A percentile compares a stretch with the other conserved stretches of the same genome.
Evolutionary conservation across 2,888 invertebrate genomes (phyloP).

Genomic region (Dinocampus coccinellae): DNA sequence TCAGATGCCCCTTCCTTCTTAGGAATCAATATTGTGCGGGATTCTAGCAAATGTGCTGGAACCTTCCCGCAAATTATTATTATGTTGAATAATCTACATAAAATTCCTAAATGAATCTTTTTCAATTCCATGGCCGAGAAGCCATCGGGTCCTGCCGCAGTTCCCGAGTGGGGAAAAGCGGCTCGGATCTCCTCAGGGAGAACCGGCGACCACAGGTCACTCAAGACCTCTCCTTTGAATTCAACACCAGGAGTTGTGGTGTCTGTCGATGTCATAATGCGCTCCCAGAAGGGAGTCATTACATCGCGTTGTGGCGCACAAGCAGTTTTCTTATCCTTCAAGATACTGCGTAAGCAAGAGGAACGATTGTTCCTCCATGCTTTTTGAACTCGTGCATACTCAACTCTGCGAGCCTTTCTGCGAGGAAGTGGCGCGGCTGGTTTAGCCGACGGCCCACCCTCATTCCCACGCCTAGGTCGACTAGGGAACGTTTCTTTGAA

Average conservation of each 20-base stretch:
- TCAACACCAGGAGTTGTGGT: constrained; percentile 6
- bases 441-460: not conserved
- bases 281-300: constrained; percentile 31
- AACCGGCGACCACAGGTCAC: too few species aligned
- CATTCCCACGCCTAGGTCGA: too few species aligned
- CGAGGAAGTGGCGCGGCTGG: not conserved
- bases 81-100: constrained; percentile 9
- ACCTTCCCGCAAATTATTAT: not conserved
- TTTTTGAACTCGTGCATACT: constrained; percentile 36
- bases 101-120: not conserved
- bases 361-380: constrained; percentile 35
- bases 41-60: constrained; percentile 15
- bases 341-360: constrained; percentile 24
- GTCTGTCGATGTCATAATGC: constrained; percentile 18
- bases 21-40: constrained; percentile 34
- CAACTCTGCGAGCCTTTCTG: constrained; percentile 25
- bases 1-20: constrained; percentile 27
- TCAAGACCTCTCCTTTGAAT: too few species aligned
- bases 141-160: constrained; percentile 23
- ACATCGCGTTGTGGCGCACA: not conserved
- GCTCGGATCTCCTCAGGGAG: too few species aligned
- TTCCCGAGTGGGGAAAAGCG: too few species aligned
- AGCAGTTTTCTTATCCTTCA: constrained; percentile 13
- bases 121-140: not conserved
- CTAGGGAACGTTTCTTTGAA: not conserved